A percentile compares a stretch with the other conserved stretches of the same genome.
Conservation (phyloP, 2,888 invertebrate genomes). For the Geotrupes spiniger region DNA sequence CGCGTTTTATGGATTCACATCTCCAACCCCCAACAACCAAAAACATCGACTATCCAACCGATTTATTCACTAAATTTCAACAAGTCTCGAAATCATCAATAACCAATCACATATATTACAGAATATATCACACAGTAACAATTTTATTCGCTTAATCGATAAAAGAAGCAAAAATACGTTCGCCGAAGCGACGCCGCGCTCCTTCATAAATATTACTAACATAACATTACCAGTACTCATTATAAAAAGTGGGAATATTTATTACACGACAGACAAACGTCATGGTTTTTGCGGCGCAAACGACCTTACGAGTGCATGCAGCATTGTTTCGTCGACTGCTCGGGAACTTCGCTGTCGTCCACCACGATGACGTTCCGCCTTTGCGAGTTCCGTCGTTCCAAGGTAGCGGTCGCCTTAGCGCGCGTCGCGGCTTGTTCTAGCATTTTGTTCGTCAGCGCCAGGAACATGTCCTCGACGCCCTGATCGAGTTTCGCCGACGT, state of each 20-base stretch:
- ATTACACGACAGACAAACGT: neutral
- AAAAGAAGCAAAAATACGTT: neutral
- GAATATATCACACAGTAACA: slow-evolving; percentile 11
- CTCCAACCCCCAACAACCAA: no score
- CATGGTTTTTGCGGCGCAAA: neutral
- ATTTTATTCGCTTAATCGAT: no score
- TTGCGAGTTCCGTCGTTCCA: slow-evolving; percentile 44
- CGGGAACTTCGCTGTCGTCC: slow-evolving; percentile 43
- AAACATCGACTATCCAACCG: neutral
- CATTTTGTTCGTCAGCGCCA: slow-evolving; percentile 78
- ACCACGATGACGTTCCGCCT: slow-evolving; percentile 45
- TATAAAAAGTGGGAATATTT: slow-evolving; percentile 9
- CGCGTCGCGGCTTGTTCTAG: slow-evolving; percentile 49
- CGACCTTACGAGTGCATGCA: slow-evolving; percentile 36
- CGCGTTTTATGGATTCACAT: no score
- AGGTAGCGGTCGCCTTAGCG: slow-evolving; percentile 32
- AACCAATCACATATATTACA: slow-evolving; percentile 12
- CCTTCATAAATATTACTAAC: slow-evolving; percentile 3
- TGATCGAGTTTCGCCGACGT: slow-evolving; percentile 91
- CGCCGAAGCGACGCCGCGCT: neutral
- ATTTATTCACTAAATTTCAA: slow-evolving; percentile 14
- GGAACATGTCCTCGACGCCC: slow-evolving; percentile 88
- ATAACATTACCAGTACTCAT: slow-evolving; percentile 6
- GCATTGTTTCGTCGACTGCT: slow-evolving; percentile 36
- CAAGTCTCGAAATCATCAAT: slow-evolving; percentile 9